These are phyloP conservation scores for Scophthalmus maximus DNA, from an alignment of 2,113 vertebrate genomes.

Conservation along the genomic window DNA sequence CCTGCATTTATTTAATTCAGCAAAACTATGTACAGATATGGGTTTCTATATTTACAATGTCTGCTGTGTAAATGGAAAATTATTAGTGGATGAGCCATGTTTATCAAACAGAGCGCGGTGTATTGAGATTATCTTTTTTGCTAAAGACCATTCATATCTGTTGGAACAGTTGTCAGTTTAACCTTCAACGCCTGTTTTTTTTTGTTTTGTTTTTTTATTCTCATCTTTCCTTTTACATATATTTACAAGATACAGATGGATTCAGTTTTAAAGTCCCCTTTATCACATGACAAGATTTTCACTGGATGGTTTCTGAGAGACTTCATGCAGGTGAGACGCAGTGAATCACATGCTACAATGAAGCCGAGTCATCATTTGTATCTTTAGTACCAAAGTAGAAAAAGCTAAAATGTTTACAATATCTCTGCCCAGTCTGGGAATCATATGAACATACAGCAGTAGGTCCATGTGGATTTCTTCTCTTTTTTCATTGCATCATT, in stretches of 20 bases:
- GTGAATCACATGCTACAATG: slow-evolving; percentile 36
- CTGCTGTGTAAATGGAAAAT: slow-evolving; percentile 89
- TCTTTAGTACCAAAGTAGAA: slow-evolving; percentile 78
- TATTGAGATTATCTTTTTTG: slow-evolving; percentile 66
- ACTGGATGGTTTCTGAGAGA: slow-evolving; percentile 37
- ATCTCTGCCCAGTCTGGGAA: slow-evolving; percentile 64
- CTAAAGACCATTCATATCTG: slow-evolving; percentile 71
- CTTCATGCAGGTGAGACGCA: slow-evolving; percentile 31
- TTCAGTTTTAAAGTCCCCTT: slow-evolving; percentile 50
- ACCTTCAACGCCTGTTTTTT: slow-evolving; percentile 51
- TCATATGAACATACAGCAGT: slow-evolving; percentile 42
- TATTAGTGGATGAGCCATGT: slow-evolving; percentile 86
- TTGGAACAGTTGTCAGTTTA: slow-evolving; percentile 69
- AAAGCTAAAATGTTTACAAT: slow-evolving; percentile 80
- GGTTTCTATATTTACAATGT: slow-evolving; percentile 94
- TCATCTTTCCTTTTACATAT: slow-evolving; percentile 38
- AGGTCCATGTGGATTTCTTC: slow-evolving; percentile 25
- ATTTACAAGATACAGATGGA: slow-evolving; percentile 45
- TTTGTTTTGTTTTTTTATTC: slow-evolving; percentile 21
- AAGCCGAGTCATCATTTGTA: slow-evolving; percentile 61
- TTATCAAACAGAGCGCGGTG: slow-evolving; percentile 84
- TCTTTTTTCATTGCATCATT: slow-evolving; percentile 31
- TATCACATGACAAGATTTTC: slow-evolving; percentile 63
- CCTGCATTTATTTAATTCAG: slow-evolving; percentile 79
- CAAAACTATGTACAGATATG: slow-evolving; percentile 92